Percentiles rank a stretch among this genome's conserved stretches.
These are phyloP conservation scores for Oscheius sp. DNA, from an alignment of 2,888 invertebrate species.

Conservation along the genomic window DNA sequence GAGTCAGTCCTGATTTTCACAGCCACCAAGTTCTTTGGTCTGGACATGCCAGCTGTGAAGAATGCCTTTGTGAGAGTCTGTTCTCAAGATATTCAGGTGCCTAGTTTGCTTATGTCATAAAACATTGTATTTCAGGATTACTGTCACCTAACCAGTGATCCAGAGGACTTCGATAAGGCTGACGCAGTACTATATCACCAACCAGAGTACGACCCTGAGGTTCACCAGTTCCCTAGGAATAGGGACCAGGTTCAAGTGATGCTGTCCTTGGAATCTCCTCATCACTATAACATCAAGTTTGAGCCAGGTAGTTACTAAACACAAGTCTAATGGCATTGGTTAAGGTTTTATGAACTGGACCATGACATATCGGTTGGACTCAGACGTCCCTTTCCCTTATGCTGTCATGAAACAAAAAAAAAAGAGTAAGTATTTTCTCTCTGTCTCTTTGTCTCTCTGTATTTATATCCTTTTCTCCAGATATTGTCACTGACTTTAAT, in stretches of 20 bases:
- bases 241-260: not conserved
- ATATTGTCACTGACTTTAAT: not conserved
- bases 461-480: not conserved
- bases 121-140: not conserved
- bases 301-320: not conserved
- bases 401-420: slow-evolving; percentile 12
- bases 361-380: slow-evolving; percentile 53
- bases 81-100: not conserved
- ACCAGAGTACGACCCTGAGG: not conserved
- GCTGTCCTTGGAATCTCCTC: not conserved
- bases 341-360: slow-evolving; percentile 57
- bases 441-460: no score
- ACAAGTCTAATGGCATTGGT: not conserved
- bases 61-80: not conserved
- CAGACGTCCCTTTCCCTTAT: slow-evolving; percentile 51
- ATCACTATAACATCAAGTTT: not conserved
- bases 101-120: not conserved
- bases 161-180: not conserved
- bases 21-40: slow-evolving; percentile 1
- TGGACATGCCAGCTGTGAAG: not conserved
- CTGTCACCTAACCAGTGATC: not conserved
- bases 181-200: slow-evolving; percentile 1
- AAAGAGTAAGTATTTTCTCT: no score
- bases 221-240: not conserved
- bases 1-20: not conserved